Percentiles rank a stretch among this genome's conserved stretches.
phyloP scores from a whole-genome alignment of 2,797 vertebrate species.

The Macroramphosus scolopax region DNA sequence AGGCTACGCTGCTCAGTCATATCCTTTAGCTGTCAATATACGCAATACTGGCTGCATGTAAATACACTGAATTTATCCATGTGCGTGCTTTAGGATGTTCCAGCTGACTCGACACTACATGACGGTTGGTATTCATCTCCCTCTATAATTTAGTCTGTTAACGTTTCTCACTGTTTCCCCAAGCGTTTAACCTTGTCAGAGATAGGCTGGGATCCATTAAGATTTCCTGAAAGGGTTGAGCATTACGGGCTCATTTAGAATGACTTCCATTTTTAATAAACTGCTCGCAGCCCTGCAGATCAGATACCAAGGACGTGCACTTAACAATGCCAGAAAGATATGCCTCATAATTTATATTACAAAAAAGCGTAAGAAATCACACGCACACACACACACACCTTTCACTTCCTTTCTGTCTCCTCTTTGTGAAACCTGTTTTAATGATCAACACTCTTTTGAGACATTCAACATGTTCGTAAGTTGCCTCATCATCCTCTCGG shows the following conservation, averaged over 20 bases:
- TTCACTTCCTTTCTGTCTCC: constrained; percentile 41
- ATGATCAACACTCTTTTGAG: constrained; percentile 20
- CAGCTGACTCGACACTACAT: constrained; percentile 16
- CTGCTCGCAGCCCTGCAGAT: constrained; percentile 70
- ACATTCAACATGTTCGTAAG: constrained; percentile 45
- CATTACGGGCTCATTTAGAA: constrained; percentile 77
- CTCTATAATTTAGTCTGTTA: constrained; percentile 60
- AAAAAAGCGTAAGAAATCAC: constrained; percentile 59
- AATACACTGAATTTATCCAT: background rate
- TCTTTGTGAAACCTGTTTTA: constrained; percentile 37
- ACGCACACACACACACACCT: background rate
- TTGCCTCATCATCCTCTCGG: too few relatives aligned
- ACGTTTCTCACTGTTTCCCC: constrained; percentile 56
- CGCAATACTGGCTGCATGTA: too few relatives aligned
- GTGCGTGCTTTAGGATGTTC: too few relatives aligned
- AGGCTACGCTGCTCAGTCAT: background rate
- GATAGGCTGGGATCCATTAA: constrained; percentile 73
- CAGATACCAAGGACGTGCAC: constrained; percentile 67
- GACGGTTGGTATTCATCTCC: constrained; percentile 61
- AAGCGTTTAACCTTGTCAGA: constrained; percentile 81
- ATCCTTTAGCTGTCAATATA: constrained; percentile 10
- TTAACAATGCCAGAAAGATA: constrained; percentile 71
- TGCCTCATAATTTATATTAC: constrained; percentile 66
- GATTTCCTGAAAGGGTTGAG: constrained; percentile 69
- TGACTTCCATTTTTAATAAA: constrained; percentile 83